Percentiles rank a stretch among this genome's conserved stretches.
phyloP scores from a whole-genome alignment of 2,113 vertebrate species.

The Pteruthius melanotis region DNA sequence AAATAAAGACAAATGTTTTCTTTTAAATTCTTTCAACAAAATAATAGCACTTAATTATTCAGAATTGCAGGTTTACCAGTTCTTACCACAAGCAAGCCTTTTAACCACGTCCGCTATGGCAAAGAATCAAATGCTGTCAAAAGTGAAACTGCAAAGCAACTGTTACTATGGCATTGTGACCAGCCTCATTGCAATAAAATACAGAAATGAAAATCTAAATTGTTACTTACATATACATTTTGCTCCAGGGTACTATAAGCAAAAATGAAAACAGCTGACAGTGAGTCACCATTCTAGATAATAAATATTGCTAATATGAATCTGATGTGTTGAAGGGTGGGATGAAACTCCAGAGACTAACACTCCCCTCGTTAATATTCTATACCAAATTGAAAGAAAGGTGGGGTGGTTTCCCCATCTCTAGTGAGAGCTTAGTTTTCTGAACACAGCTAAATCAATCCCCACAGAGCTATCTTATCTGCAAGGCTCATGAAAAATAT shows the following conservation, averaged over 20 bases:
- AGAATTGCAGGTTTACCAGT: not conserved
- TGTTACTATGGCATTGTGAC: slow-evolving; percentile 1
- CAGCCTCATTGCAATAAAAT: slow-evolving; percentile 2
- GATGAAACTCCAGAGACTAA: slow-evolving; percentile 28
- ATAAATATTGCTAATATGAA: slow-evolving; percentile 37
- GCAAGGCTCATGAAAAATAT: slow-evolving; percentile 16
- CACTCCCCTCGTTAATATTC: slow-evolving; percentile 6
- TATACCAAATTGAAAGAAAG: slow-evolving; percentile 1
- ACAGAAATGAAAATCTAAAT: slow-evolving; percentile 41
- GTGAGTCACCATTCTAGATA: slow-evolving; percentile 32
- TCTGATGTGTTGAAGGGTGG: slow-evolving; percentile 41
- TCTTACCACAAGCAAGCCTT: not conserved
- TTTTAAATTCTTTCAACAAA: not conserved
- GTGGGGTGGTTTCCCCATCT: not conserved
- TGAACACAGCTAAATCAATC: not conserved
- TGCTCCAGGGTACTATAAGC: slow-evolving; percentile 34
- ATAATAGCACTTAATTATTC: not conserved
- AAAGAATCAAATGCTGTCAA: slow-evolving; percentile 3
- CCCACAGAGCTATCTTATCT: slow-evolving; percentile 34
- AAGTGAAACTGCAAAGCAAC: slow-evolving; percentile 18
- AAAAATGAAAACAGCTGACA: slow-evolving; percentile 54
- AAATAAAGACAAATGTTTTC: not conserved
- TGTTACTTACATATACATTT: slow-evolving; percentile 51
- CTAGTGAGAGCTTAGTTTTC: not conserved
- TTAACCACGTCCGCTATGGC: not conserved